Evolutionary conservation across 1,140 invertebrate species (phyloP).

Genomic region (Apis dorsata): DNA sequence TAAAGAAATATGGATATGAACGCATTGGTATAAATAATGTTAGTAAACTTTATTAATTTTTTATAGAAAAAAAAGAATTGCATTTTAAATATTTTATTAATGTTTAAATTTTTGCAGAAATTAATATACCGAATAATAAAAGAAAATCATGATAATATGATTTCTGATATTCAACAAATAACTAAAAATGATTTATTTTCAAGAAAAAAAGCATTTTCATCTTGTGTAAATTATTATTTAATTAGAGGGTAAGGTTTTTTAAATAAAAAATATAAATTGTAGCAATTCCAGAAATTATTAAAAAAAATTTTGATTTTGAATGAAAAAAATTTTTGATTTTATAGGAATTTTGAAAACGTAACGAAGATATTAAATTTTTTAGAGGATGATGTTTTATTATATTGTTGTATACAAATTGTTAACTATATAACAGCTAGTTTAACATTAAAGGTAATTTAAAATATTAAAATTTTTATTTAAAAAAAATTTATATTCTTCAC

Average conservation of each 20-base stretch:
- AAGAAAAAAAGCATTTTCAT: constrained; percentile 60
- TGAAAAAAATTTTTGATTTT: constrained; percentile 23
- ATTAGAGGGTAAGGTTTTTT: constrained; percentile 61
- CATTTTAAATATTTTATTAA: not conserved
- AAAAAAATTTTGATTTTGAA: constrained; percentile 2
- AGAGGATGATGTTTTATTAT: constrained; percentile 58
- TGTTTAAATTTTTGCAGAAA: constrained; percentile 53
- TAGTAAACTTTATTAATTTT: constrained; percentile 36
- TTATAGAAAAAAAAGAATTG: not conserved
- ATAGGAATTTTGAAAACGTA: constrained; percentile 66
- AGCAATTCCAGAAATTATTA: not conserved
- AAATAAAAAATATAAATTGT: constrained; percentile 23
- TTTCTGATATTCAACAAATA: constrained; percentile 69
- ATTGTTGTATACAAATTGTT: constrained; percentile 67
- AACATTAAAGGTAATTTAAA: constrained; percentile 58
- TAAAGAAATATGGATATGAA: constrained; percentile 74
- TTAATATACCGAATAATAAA: constrained; percentile 72
- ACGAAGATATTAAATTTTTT: constrained; percentile 65
- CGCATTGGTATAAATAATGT: constrained; percentile 69
- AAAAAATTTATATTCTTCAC: not conserved
- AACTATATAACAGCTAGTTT: constrained; percentile 54
- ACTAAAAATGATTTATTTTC: constrained; percentile 69
- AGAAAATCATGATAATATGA: constrained; percentile 62
- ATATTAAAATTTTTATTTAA: not conserved
- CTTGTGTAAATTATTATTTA: constrained; percentile 65